Evolutionary conservation across 2,797 vertebrate species (phyloP), one percentile per base, ranked within the genome.

Genomic region (Schizopygopsis pylzovi): DNA sequence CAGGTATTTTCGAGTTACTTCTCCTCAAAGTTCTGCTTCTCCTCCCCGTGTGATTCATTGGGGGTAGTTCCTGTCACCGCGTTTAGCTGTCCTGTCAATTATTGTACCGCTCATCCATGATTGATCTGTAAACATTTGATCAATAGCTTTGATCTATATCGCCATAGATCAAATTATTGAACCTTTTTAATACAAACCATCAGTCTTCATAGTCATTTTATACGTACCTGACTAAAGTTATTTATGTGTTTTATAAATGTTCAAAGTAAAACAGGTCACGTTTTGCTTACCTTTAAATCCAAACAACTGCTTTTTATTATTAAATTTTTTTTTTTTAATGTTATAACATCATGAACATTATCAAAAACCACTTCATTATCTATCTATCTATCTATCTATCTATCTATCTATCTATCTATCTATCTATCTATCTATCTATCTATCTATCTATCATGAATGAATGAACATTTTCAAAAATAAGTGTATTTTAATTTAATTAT

Each of bases 1-100:
- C 98, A 99, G 98, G 98, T 99, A 99, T 96, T 97, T 95, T 95
- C 94, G 90, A 89, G 86, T 89, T 90, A 90, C 85, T 95, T 93
- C 92, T 90, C 91, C 93, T 90, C 82, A 70, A 67, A 72, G 76
- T 59, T 85, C 10, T 80, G 37, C 37, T 49, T 72, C 81, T 72
- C 56, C 85, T 90, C 85, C 85, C 37, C 87, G 63, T 86, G 65
- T 85, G 89, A 82, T 87, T 37, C 84, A 75, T 65, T 76, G 63
- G 77, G 63, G 78, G 67, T 86, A 61, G 61, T 86, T 84, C 84
- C 81, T 75, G 59, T 67, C 70, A 43, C 84, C 86, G 85, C 75
- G 83, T 88, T 91, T 86, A 88, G 87, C 88, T 90, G 80, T 85
- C 76, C 83, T 85, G 83, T 79, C 76, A 59, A 56, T n/a, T 67